Conservation (phyloP, 2,797 vertebrate genomes). For the Urosaurus nigricauda region DNA sequence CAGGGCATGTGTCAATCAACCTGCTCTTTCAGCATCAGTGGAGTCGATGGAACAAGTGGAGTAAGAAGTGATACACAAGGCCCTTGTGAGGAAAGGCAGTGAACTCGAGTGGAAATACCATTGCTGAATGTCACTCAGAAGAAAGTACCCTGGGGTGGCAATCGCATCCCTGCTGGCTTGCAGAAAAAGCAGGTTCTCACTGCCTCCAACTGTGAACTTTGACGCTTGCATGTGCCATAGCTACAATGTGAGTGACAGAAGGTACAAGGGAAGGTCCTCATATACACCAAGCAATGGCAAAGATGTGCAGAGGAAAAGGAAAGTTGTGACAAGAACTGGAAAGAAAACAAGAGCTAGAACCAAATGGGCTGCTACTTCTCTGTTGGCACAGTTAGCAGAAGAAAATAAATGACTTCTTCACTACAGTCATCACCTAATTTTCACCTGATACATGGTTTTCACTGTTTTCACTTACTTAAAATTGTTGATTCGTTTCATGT, state of each 20-base stretch:
- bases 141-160: slow-evolving; percentile 5
- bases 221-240: slow-evolving; percentile 11
- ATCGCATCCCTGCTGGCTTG: background rate
- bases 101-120: slow-evolving; percentile 27
- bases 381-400: too few relatives aligned
- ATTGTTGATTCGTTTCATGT: too few relatives aligned
- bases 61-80: slow-evolving; percentile 3
- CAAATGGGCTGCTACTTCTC: background rate
- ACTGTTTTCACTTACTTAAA: too few relatives aligned
- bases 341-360: background rate
- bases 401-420: too few relatives aligned
- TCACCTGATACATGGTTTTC: too few relatives aligned
- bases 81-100: slow-evolving; percentile 11
- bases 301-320: background rate
- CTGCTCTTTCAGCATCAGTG: slow-evolving; percentile 21
- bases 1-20: slow-evolving; percentile 34
- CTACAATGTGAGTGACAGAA: slow-evolving; percentile 6
- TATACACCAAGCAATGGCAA: background rate
- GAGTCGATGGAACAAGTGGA: background rate
- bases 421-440: too few relatives aligned
- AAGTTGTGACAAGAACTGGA: background rate
- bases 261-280: background rate
- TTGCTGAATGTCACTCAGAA: slow-evolving; percentile 32
- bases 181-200: slow-evolving; percentile 13
- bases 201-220: slow-evolving; percentile 25